These are phyloP conservation scores for Protaetia brevitarsis DNA, from an alignment of 1,140 invertebrate species.

Conservation along the genomic window DNA sequence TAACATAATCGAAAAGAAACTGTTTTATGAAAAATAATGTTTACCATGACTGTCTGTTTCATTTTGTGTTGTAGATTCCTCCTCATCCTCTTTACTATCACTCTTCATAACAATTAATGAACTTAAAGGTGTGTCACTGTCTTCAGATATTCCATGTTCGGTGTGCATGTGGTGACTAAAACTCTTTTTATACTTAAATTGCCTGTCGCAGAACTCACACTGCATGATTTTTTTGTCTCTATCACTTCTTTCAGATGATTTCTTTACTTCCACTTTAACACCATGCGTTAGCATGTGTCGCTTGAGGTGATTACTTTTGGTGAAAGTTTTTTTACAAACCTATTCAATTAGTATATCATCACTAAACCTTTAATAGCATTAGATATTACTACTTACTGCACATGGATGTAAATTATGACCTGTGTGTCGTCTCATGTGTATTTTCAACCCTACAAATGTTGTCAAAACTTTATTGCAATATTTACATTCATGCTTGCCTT, in stretches of 20 bases:
- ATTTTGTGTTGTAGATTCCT: neutral
- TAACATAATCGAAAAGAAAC: neutral
- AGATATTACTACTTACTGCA: conserved; percentile 30
- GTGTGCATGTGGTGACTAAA: conserved; percentile 47
- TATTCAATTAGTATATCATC: conserved; percentile 25
- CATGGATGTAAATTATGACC: conserved; percentile 40
- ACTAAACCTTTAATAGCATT: neutral
- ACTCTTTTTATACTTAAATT: conserved; percentile 48
- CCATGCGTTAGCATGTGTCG: conserved; percentile 42
- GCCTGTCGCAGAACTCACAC: conserved; percentile 49
- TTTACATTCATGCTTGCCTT: conserved; percentile 35
- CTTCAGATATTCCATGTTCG: conserved; percentile 46
- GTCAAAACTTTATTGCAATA: conserved; percentile 40
- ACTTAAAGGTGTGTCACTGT: conserved; percentile 35
- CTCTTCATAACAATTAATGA: conserved; percentile 28
- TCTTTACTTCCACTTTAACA: conserved; percentile 25
- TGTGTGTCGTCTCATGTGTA: conserved; percentile 46
- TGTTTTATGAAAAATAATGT: neutral
- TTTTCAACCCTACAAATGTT: conserved; percentile 38
- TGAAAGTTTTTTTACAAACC: conserved; percentile 45
- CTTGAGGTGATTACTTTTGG: conserved; percentile 43
- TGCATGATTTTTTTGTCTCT: conserved; percentile 39
- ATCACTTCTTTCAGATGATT: neutral
- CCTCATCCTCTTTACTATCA: conserved; percentile 27
- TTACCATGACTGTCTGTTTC: conserved; percentile 10